Conservation (phyloP, 2,797 vertebrate species). For the Taeniopygia guttata region DNA sequence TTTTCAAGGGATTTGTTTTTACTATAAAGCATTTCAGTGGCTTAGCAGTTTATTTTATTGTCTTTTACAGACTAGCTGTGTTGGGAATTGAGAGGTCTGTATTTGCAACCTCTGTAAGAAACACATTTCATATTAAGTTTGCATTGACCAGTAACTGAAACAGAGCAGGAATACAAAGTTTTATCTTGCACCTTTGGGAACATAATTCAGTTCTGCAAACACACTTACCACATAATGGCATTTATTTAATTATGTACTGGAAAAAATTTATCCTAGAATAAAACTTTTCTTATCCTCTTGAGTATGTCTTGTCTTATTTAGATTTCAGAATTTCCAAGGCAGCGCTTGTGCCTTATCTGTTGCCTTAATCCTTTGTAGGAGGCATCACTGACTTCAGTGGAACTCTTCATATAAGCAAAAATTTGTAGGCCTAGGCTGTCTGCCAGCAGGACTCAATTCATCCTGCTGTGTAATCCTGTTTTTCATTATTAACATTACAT, state of each 20-base stretch:
- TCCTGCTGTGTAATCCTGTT: background rate
- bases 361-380: background rate
- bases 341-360: background rate
- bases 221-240: background rate
- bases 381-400: background rate
- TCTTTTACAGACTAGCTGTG: background rate
- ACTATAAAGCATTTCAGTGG: background rate
- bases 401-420: background rate
- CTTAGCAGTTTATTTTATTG: slow-evolving; percentile 5
- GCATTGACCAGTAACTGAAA: slow-evolving; percentile 38
- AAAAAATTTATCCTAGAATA: background rate
- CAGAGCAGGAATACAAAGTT: background rate
- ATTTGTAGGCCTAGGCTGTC: background rate
- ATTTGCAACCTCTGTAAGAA: background rate
- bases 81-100: slow-evolving; percentile 22
- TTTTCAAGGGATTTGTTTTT: slow-evolving; percentile 31
- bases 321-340: background rate
- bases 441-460: background rate
- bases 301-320: background rate
- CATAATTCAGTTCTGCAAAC: slow-evolving; percentile 37
- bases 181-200: background rate
- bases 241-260: background rate
- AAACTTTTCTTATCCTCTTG: background rate
- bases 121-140: slow-evolving; percentile 25
- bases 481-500: background rate